Evolutionary conservation across 2,797 vertebrate genomes (phyloP).

Genomic region (Pyrocephalus nanus): DNA sequence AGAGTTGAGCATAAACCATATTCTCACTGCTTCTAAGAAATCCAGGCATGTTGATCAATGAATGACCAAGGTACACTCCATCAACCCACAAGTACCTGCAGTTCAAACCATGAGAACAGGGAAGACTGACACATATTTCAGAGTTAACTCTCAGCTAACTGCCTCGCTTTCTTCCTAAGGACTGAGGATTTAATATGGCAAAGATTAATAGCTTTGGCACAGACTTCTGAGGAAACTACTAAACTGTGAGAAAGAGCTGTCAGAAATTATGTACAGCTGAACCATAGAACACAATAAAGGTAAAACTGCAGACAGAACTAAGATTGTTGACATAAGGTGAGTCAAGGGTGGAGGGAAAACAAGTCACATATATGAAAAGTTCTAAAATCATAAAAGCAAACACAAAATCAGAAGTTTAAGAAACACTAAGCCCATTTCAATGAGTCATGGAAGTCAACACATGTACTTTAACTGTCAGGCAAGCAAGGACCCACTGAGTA

Average conservation of each 20-base stretch:
- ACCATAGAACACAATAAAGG: not conserved
- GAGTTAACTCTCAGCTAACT: not conserved
- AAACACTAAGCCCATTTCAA: not conserved
- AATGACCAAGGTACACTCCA: not conserved
- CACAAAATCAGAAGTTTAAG: not conserved
- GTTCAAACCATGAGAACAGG: not conserved
- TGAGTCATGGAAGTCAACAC: not conserved
- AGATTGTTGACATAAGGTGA: not conserved
- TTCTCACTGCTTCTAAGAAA: not conserved
- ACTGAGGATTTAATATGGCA: not conserved
- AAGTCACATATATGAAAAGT: not conserved
- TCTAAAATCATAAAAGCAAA: not conserved
- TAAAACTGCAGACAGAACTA: not conserved
- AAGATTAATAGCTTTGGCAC: not conserved
- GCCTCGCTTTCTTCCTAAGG: not conserved
- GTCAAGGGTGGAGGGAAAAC: not conserved
- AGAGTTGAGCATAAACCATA: not conserved
- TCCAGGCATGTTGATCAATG: not conserved
- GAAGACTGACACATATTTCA: not conserved
- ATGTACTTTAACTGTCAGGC: not conserved
- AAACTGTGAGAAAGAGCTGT: not conserved
- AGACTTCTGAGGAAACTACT: not conserved
- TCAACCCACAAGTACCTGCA: not conserved
- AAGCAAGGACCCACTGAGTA: not conserved
- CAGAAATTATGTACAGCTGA: not conserved